Evolutionary conservation across 2,113 vertebrate genomes (phyloP).

Genomic region (Aythya baeri): DNA sequence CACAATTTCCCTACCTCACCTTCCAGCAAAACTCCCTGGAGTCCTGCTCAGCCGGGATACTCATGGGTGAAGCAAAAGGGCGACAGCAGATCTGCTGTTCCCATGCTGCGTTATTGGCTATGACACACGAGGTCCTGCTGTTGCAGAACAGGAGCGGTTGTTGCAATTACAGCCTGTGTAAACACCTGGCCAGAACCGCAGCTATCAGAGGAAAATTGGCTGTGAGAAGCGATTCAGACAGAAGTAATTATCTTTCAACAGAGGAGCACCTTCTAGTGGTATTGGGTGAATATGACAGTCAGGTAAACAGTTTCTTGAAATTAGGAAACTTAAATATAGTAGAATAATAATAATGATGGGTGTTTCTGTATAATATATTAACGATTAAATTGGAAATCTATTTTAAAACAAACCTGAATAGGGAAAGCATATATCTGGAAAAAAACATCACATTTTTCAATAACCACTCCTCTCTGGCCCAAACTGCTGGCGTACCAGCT

Average conservation of each 20-base stretch:
- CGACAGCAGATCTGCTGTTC: neutral
- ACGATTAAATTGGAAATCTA: neutral
- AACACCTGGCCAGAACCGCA: neutral
- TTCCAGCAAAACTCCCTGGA: neutral
- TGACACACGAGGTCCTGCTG: neutral
- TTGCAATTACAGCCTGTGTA: neutral
- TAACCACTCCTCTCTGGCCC: fast-evolving
- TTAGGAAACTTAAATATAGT: neutral
- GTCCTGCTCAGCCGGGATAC: neutral
- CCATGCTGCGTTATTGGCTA: neutral
- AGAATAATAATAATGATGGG: neutral
- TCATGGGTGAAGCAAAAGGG: neutral
- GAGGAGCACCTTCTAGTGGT: conserved; percentile 73
- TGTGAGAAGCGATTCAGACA: neutral
- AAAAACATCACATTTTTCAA: neutral
- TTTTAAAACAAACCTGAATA: neutral
- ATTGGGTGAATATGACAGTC: neutral
- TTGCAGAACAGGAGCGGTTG: neutral
- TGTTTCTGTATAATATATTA: neutral
- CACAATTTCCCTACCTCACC: neutral
- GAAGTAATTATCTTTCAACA: conserved; percentile 4
- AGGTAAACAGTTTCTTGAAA: neutral
- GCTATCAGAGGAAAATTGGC: neutral
- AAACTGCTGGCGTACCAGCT: neutral
- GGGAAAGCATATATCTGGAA: neutral